Percentiles rank a stretch among this genome's conserved stretches.
phyloP scores from a whole-genome alignment of 2,797 vertebrate species.

The Acanthurus lineatus region DNA sequence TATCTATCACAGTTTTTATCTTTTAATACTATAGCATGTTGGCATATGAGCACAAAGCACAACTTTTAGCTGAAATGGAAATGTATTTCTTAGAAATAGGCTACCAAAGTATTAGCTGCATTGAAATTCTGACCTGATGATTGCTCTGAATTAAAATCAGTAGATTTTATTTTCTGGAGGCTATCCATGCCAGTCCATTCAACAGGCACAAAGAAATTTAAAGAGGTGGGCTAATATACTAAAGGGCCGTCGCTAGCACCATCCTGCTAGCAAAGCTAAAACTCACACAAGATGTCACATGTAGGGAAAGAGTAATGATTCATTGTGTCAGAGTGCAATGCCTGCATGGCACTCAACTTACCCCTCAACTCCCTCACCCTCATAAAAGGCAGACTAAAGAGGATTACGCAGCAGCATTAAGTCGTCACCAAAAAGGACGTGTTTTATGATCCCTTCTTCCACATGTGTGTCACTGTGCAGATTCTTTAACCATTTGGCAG shows the following conservation, averaged over 20 bases:
- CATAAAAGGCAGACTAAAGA: conserved; percentile 67
- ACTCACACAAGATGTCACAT: conserved; percentile 19
- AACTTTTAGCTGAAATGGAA: too few species aligned
- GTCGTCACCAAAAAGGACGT: conserved; percentile 57
- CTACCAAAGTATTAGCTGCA: background rate
- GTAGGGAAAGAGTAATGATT: conserved; percentile 6
- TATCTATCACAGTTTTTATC: too few species aligned
- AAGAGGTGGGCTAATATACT: background rate
- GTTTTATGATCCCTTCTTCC: conserved; percentile 60
- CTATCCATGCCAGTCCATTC: background rate
- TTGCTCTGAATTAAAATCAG: too few species aligned
- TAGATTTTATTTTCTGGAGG: too few species aligned
- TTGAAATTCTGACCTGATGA: background rate
- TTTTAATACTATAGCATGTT: too few species aligned
- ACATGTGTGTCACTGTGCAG: conserved; percentile 57
- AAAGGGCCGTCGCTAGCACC: background rate
- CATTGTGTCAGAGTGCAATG: conserved; percentile 36
- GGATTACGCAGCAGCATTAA: conserved; percentile 58
- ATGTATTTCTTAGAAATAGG: too few species aligned
- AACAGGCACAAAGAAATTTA: background rate
- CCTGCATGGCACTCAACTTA: conserved; percentile 36
- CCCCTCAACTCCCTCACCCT: conserved; percentile 46
- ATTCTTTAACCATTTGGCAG: conserved; percentile 68
- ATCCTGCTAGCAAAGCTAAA: background rate
- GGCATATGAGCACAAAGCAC: too few species aligned